Conservation (phyloP, 2,888 invertebrate genomes). For the Volucella bombylans region DNA sequence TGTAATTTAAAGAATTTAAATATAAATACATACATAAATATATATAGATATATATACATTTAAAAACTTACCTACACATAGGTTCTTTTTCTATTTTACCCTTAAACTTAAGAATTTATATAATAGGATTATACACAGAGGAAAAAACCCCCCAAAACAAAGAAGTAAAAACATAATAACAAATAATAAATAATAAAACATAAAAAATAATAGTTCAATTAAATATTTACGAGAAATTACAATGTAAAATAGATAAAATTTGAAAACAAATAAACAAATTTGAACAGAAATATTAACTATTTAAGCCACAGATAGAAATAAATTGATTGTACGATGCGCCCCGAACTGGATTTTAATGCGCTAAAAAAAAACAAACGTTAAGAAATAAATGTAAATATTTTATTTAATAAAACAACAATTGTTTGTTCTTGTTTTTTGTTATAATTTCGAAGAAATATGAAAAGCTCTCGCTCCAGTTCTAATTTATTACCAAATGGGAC, state of each 20-base stretch:
- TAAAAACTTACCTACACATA: constrained; percentile 44
- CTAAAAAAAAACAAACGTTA: constrained; percentile 48
- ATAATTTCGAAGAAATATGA: too few relatives aligned
- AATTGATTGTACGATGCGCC: constrained; percentile 62
- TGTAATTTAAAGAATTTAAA: constrained; percentile 62
- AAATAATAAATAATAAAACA: constrained; percentile 24
- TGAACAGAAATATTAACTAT: constrained; percentile 25
- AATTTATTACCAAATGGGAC: too few relatives aligned
- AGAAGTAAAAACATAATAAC: constrained; percentile 10
- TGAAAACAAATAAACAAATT: constrained; percentile 13
- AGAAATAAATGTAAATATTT: constrained; percentile 73
- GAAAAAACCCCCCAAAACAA: constrained; percentile 16
- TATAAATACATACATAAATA: constrained; percentile 52
- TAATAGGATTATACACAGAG: constrained; percentile 61
- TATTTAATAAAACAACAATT: constrained; percentile 65
- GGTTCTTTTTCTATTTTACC: constrained; percentile 74
- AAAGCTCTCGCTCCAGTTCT: too few relatives aligned
- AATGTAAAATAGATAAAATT: constrained; percentile 60
- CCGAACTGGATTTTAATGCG: constrained; percentile 63
- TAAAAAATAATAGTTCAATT: constrained; percentile 58
- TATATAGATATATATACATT: constrained; percentile 55
- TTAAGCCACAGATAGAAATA: constrained; percentile 60
- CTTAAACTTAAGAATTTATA: constrained; percentile 64
- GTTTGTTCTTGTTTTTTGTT: background rate
- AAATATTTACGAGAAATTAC: constrained; percentile 62